Conservation (phyloP, 2,888 invertebrate species). For the Apamea sordens region DNA sequence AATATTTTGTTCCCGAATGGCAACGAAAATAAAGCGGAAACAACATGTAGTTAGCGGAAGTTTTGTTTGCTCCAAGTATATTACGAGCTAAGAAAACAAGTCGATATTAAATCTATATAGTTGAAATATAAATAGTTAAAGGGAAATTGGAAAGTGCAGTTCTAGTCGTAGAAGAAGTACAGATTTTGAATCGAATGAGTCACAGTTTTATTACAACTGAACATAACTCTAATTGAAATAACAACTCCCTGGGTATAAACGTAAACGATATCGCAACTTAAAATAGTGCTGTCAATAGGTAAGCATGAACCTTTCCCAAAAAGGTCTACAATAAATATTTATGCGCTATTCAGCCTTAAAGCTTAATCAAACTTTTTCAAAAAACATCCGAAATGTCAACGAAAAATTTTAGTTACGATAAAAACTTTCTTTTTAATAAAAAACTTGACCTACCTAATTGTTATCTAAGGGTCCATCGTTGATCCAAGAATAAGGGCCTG, state of each 20-base stretch:
- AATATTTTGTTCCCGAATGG: conserved; percentile 18
- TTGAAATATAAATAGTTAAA: conserved; percentile 22
- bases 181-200: neutral
- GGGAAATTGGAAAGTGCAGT: conserved; percentile 1
- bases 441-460: conserved; percentile 17
- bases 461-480: conserved; percentile 9
- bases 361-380: neutral
- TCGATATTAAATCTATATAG: conserved; percentile 7
- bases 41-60: conserved; percentile 27
- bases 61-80: conserved; percentile 9
- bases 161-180: neutral
- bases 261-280: neutral
- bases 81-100: conserved; percentile 15
- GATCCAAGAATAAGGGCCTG: conserved; percentile 6
- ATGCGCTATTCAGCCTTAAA: neutral
- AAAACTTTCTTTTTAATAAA: neutral
- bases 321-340: neutral
- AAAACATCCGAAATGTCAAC: neutral
- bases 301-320: neutral
- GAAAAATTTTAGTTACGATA: neutral
- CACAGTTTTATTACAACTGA: no score
- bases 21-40: conserved; percentile 24
- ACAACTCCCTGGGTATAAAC: neutral
- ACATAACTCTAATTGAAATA: conserved; percentile 6
- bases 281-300: neutral